A percentile compares a stretch with the other conserved stretches of the same genome.
phyloP scores from a whole-genome alignment of 2,888 invertebrate species.

The Pyrrhia umbra region DNA sequence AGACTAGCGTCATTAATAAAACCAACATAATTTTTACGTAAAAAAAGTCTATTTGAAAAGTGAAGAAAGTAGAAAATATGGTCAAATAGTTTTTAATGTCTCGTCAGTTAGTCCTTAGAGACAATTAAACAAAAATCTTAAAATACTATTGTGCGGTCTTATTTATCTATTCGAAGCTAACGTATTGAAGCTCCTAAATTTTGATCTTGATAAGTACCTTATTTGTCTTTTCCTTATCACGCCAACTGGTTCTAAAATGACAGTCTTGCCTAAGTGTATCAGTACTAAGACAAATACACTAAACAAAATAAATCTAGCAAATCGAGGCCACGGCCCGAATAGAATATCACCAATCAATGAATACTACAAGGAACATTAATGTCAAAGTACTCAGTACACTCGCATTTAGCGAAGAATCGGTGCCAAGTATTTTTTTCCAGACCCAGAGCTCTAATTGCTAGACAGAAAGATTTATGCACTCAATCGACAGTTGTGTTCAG shows the following conservation, averaged over 20 bases:
- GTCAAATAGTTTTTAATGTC: background rate
- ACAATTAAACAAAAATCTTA: too few relatives aligned
- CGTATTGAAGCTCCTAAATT: background rate
- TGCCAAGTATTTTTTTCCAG: conserved; percentile 57
- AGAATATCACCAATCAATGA: conserved; percentile 54
- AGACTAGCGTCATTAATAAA: too few relatives aligned
- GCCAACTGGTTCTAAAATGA: conserved; percentile 10
- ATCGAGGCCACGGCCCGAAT: conserved; percentile 36
- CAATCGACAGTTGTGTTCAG: conserved; percentile 46
- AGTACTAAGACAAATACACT: background rate
- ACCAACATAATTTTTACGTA: too few relatives aligned
- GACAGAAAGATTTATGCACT: conserved; percentile 59
- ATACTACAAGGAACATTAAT: conserved; percentile 48
- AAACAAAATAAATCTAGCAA: conserved; percentile 28
- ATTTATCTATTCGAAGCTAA: background rate
- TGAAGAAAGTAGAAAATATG: too few relatives aligned
- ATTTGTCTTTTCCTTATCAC: background rate
- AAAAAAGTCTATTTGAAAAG: too few relatives aligned
- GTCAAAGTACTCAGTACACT: conserved; percentile 45
- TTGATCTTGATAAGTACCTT: background rate
- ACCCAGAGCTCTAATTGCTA: conserved; percentile 54
- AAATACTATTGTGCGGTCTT: too few relatives aligned
- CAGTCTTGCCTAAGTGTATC: conserved; percentile 3
- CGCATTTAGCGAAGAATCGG: conserved; percentile 44
- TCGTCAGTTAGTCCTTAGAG: background rate